Evolutionary conservation across 2,113 vertebrate species (phyloP).

Genomic region (Coturnix japonica): DNA sequence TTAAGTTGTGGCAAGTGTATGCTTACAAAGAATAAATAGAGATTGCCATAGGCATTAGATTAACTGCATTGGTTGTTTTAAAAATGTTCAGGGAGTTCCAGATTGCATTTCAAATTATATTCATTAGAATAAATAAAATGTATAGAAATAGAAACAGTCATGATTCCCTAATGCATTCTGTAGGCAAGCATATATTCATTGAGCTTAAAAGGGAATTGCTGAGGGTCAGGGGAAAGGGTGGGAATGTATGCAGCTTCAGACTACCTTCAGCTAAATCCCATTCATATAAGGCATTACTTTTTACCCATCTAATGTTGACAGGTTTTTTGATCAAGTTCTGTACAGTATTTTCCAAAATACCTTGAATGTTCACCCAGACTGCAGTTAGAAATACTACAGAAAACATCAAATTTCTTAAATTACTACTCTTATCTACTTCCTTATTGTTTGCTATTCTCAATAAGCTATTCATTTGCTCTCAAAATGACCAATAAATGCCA

Average conservation of each 20-base stretch:
- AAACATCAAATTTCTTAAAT: neutral
- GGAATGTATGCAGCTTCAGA: neutral
- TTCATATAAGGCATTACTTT: neutral
- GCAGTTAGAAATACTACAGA: neutral
- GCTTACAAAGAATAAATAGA: constrained; percentile 50
- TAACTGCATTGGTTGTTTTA: constrained; percentile 64
- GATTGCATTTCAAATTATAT: constrained; percentile 68
- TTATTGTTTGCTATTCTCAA: neutral
- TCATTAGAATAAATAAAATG: constrained; percentile 63
- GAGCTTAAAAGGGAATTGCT: neutral
- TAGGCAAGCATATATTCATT: constrained; percentile 12
- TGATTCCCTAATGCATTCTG: constrained; percentile 22
- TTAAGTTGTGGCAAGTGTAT: constrained; percentile 51
- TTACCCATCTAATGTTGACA: neutral
- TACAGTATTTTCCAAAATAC: neutral
- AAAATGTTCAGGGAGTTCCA: constrained; percentile 57
- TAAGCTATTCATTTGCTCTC: neutral
- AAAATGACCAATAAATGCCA: neutral
- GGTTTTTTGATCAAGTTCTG: neutral
- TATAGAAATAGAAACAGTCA: constrained; percentile 38
- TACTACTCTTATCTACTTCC: neutral
- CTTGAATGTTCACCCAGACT: neutral
- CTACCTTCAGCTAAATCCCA: neutral
- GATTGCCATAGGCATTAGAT: constrained; percentile 61
- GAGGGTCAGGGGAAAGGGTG: neutral